Conservation (phyloP, 37 sponge, comb jelly and placozoan genomes). For the Bolinopsis microptera region DNA sequence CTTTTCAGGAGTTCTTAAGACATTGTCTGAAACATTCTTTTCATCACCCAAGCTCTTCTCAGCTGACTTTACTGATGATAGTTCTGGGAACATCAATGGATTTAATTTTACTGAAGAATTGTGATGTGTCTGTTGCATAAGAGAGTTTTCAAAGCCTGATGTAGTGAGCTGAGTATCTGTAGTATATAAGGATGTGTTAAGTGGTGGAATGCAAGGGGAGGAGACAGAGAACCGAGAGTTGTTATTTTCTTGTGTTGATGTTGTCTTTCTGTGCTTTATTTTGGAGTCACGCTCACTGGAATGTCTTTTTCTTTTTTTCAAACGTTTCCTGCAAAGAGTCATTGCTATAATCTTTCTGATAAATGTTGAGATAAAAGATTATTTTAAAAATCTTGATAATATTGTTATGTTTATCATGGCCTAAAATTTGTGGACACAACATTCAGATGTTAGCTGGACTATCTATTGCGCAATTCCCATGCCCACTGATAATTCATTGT, state of each 20-base stretch:
- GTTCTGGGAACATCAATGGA: no score
- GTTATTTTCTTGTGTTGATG: no score
- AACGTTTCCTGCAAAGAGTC: background rate
- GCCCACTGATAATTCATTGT: no score
- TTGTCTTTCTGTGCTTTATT: background rate
- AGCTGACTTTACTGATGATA: no score
- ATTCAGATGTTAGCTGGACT: no score
- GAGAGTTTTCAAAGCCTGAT: background rate
- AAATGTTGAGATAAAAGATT: background rate
- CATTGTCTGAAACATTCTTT: background rate
- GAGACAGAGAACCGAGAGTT: no score
- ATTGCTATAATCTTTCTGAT: background rate
- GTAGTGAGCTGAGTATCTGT: background rate
- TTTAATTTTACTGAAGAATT: background rate
- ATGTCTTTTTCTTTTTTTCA: slow-evolving; percentile 13
- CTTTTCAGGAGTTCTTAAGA: background rate
- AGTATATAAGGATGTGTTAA: background rate
- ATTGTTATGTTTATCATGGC: background rate
- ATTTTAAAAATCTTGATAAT: background rate
- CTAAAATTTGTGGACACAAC: no score
- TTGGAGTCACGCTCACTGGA: background rate
- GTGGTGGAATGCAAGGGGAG: no score
- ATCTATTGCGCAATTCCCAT: no score
- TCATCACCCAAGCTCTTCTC: background rate
- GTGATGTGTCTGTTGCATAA: background rate